Percentiles rank a stretch among this genome's conserved stretches.
These are phyloP conservation scores for Panurus biarmicus DNA, from an alignment of 2,113 vertebrate genomes.

Conservation along the genomic window DNA sequence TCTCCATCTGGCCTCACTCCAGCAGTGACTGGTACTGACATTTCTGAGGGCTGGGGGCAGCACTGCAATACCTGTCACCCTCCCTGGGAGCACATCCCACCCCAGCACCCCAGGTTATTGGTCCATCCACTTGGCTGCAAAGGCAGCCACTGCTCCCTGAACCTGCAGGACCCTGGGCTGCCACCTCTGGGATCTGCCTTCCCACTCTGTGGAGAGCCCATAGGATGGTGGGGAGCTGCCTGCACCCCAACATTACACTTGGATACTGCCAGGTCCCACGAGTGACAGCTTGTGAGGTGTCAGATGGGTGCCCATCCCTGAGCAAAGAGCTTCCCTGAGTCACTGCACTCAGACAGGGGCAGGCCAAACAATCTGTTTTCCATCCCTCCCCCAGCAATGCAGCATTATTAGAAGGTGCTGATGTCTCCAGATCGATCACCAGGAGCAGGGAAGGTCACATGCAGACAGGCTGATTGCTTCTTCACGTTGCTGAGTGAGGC, in stretches of 20 bases:
- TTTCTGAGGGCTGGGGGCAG: background rate
- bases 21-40: background rate
- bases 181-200: background rate
- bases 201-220: background rate
- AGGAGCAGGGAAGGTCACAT: background rate
- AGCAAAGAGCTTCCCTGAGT: background rate
- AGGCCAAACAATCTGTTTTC: background rate
- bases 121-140: background rate
- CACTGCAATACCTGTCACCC: background rate
- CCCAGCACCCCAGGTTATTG: background rate
- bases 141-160: background rate
- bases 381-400: background rate
- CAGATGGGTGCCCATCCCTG: background rate
- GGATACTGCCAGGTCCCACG: background rate
- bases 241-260: background rate
- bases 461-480: background rate
- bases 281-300: background rate
- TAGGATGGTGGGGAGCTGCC: background rate
- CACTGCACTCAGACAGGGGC: background rate
- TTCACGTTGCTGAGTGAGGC: background rate
- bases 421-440: background rate
- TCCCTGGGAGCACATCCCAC: background rate
- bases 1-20: background rate
- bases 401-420: background rate
- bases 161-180: background rate